Conservation (phyloP, 1,140 invertebrate species). For the Eciton burchellii region DNA sequence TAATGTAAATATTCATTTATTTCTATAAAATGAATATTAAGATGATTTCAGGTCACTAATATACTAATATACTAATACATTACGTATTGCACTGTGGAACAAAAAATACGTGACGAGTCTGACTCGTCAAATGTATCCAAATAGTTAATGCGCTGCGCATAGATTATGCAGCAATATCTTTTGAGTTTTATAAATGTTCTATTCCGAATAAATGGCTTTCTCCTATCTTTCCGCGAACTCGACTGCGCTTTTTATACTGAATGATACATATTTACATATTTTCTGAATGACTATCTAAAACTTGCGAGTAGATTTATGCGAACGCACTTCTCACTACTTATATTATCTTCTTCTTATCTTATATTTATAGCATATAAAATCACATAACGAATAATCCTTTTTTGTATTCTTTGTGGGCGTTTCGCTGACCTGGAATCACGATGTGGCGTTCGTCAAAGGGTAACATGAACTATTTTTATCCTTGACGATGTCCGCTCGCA, state of each 20-base stretch:
- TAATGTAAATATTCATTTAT: too few species aligned
- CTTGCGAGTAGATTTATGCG: neutral
- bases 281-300: neutral
- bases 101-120: too few species aligned
- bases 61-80: too few species aligned
- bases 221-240: neutral
- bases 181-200: neutral
- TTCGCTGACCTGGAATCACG: conserved; percentile 35
- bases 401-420: conserved; percentile 47
- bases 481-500: conserved; percentile 9
- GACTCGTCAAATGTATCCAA: too few species aligned
- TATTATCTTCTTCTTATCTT: too few species aligned
- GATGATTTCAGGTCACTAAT: too few species aligned
- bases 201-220: neutral
- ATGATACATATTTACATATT: conserved; percentile 18
- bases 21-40: too few species aligned
- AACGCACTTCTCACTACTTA: neutral
- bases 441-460: conserved; percentile 23
- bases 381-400: conserved; percentile 23
- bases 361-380: conserved; percentile 48
- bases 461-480: conserved; percentile 48
- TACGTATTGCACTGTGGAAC: too few species aligned
- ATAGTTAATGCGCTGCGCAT: too few species aligned
- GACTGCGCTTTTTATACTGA: neutral
- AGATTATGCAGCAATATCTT: neutral